Percentiles rank a stretch among this genome's conserved stretches.
Conservation (phyloP, 2,888 invertebrate species). For the Chaetogeoica ovagalla region DNA sequence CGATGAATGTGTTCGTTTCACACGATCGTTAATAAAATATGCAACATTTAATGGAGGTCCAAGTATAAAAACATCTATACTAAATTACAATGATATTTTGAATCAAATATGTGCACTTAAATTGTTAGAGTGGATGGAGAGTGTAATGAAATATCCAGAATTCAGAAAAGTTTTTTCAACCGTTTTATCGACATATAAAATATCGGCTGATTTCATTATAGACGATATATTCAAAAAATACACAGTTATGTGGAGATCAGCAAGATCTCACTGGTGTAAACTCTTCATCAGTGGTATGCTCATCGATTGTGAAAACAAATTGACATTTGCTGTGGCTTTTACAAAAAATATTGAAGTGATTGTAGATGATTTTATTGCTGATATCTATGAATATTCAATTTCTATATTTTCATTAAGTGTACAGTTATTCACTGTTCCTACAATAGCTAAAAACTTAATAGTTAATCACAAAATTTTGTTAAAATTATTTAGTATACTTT, state of each 20-base stretch:
- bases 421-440: not conserved
- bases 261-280: not conserved
- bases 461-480: not conserved
- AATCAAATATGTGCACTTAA: not conserved
- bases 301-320: not conserved
- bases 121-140: not conserved
- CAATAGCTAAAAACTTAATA: not conserved
- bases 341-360: not conserved
- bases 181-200: not conserved
- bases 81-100: not conserved
- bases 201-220: not conserved
- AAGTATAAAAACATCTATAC: not conserved
- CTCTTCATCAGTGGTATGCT: not conserved
- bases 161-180: not conserved
- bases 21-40: no score
- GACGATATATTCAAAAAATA: not conserved
- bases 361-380: not conserved
- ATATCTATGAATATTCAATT: not conserved
- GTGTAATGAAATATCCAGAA: not conserved
- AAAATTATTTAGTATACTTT: not conserved
- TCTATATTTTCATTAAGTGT: not conserved
- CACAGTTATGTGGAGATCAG: not conserved
- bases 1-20: not conserved
- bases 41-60: not conserved
- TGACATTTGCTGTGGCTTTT: not conserved